Evolutionary conservation across 1,140 invertebrate species (phyloP).

Genomic region (Zaprionus camerounensis): DNA sequence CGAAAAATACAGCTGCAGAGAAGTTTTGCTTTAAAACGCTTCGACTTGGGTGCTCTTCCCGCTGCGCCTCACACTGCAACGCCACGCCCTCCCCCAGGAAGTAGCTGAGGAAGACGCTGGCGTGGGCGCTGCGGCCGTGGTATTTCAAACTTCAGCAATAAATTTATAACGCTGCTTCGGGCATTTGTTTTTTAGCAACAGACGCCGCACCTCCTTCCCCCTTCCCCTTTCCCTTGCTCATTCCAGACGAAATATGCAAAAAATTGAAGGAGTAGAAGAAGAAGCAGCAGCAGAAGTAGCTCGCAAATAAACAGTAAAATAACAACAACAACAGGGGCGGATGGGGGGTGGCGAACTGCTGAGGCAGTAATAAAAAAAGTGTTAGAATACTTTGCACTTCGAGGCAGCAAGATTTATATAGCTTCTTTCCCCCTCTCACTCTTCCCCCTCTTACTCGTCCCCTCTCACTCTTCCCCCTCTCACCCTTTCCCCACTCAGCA

Average conservation of each 20-base stretch:
- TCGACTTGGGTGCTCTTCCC: slow-evolving; percentile 3
- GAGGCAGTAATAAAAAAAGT: slow-evolving; percentile 68
- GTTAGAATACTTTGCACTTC: slow-evolving; percentile 61
- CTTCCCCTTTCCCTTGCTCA: slow-evolving; percentile 6
- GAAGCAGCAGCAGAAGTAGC: slow-evolving; percentile 6
- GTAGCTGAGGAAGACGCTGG: slow-evolving; percentile 26
- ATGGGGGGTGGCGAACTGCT: not conserved
- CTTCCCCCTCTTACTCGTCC: not conserved
- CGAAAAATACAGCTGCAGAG: slow-evolving; percentile 63
- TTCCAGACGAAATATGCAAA: slow-evolving; percentile 63
- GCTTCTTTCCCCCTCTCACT: not conserved
- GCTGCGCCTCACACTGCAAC: not conserved
- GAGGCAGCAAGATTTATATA: slow-evolving; percentile 66
- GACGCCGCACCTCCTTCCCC: slow-evolving; percentile 9
- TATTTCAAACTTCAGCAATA: slow-evolving; percentile 81
- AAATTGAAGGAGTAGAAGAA: slow-evolving; percentile 35
- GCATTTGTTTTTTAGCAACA: slow-evolving; percentile 62
- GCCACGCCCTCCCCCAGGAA: slow-evolving; percentile 7
- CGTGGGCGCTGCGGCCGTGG: slow-evolving; percentile 52
- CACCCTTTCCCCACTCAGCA: not conserved
- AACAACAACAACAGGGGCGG: slow-evolving; percentile 18
- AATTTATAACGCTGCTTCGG: slow-evolving; percentile 70
- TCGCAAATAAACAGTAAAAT: slow-evolving; percentile 23
- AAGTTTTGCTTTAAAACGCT: slow-evolving; percentile 61
- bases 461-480: not conserved